Conservation (phyloP, 2,797 vertebrate species). For the Microctenopoma stevenorrisi region DNA sequence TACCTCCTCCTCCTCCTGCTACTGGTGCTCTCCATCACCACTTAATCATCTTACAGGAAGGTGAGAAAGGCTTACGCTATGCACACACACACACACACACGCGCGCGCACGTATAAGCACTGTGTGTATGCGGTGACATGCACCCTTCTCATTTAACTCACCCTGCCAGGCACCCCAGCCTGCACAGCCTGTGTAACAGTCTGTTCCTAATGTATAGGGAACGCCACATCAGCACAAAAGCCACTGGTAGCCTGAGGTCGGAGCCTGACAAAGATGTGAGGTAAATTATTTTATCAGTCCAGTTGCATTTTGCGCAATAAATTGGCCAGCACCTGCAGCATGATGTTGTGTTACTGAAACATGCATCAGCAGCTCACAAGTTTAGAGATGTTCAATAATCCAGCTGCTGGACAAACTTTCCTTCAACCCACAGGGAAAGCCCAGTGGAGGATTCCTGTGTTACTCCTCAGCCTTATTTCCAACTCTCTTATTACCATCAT, state of each 20-base stretch:
- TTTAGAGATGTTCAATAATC: slow-evolving; percentile 13
- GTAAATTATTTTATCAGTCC: no score
- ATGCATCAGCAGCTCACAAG: not conserved
- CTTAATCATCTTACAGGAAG: slow-evolving; percentile 34
- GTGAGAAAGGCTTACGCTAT: slow-evolving; percentile 10
- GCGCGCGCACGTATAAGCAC: not conserved
- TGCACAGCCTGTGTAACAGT: slow-evolving; percentile 65
- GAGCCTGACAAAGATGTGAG: slow-evolving; percentile 3
- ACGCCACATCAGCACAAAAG: slow-evolving; percentile 58
- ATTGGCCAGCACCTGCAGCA: slow-evolving; percentile 15
- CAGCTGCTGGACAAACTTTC: slow-evolving; percentile 13
- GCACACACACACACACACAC: not conserved
- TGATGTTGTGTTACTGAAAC: slow-evolving; percentile 15
- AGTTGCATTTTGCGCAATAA: not conserved
- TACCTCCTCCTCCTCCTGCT: slow-evolving; percentile 32
- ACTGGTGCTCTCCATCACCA: slow-evolving; percentile 43
- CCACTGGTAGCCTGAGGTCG: slow-evolving; percentile 15
- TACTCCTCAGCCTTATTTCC: slow-evolving; percentile 18
- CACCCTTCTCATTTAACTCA: not conserved
- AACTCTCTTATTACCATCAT: slow-evolving; percentile 20
- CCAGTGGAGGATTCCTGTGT: slow-evolving; percentile 18
- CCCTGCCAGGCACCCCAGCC: slow-evolving; percentile 44
- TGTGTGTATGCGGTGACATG: not conserved
- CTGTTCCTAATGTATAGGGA: slow-evolving; percentile 65
- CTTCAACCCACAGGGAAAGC: not conserved